These are phyloP conservation scores for Prolemur simus DNA, from an alignment of 2,113 vertebrate genomes.

Conservation along the genomic window DNA sequence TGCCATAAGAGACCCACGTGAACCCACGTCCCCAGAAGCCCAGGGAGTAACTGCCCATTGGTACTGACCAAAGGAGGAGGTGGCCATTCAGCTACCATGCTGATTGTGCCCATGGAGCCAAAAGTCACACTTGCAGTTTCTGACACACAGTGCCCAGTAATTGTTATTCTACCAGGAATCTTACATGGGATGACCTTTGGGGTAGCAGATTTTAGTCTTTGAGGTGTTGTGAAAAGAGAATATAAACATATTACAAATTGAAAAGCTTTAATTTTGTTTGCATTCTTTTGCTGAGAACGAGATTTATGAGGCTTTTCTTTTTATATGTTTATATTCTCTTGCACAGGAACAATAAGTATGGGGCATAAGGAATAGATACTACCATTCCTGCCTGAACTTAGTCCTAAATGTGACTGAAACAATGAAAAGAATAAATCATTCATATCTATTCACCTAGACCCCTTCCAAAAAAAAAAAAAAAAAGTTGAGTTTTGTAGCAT, in stretches of 20 bases:
- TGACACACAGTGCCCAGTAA: not conserved
- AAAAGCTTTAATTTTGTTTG: not conserved
- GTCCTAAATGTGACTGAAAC: not conserved
- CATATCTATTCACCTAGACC: not conserved
- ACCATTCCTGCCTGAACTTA: not conserved
- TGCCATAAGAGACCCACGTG: not conserved
- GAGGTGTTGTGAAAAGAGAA: not conserved
- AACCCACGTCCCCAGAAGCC: not conserved
- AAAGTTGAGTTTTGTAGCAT: not conserved
- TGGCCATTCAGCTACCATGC: not conserved
- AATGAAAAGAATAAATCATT: not conserved
- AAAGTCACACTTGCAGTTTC: not conserved
- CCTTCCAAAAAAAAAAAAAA: not conserved
- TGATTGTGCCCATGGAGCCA: not conserved
- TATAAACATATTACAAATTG: not conserved
- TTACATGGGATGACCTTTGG: not conserved
- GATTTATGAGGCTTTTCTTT: not conserved
- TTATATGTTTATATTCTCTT: not conserved
- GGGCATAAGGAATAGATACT: not conserved
- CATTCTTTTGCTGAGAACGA: not conserved
- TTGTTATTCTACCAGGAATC: not conserved
- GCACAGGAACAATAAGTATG: not conserved
- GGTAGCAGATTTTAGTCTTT: not conserved
- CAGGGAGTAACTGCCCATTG: not conserved
- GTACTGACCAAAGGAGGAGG: not conserved